Base-by-base conservation (phyloP, 2,797 vertebrate genomes). In the Gephyroberyx darwinii region DNA sequence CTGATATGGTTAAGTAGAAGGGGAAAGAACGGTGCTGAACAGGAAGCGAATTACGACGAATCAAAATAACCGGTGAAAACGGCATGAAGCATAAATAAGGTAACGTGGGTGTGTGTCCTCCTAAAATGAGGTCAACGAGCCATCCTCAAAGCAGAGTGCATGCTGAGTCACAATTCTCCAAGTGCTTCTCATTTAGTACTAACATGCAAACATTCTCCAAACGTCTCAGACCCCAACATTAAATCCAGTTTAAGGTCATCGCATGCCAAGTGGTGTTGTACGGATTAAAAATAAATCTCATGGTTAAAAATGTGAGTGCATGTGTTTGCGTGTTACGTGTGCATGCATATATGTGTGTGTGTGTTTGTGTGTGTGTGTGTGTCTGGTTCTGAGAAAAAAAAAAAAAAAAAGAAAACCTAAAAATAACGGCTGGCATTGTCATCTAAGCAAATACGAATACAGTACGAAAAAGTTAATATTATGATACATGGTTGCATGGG, bases 11-110 rank as follows among this genome's bases (percentile, higher is more conserved):
- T 59, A 65, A 69, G 63, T 58, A 73, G 58, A 69, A 41, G 65
- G 22, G 45, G 14, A 72, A 71, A 77, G 56, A 67, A 82, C 39
- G 71, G 72, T 63, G 52, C 74, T 73, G 80, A 89, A 88, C 88
- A 89, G 87, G 89, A 88, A 91, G 89, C 71, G 58, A 90, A 91
- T 90, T 85, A 89, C 86, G 39, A 53, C 54, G 31, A 78, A 55
- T 66, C 20, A 20, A 78, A 84, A 81, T 50, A 75, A 80, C 47
- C 43, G 63, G 19, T 57, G 57, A 74, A 74, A 74, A 71, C 65
- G 56, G 17, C 9, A 67, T 48, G 60, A 67, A 80, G 48, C 31
- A 60, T 43, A 74, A 83, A 75, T 71, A 74, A 65, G 57, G 78
- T 75, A 78, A 69, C 26, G 20, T 20, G 16, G 31, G 17, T 59